Evolutionary conservation across 2,797 vertebrate genomes (phyloP).

Genomic region (Arctocebus calabarensis): DNA sequence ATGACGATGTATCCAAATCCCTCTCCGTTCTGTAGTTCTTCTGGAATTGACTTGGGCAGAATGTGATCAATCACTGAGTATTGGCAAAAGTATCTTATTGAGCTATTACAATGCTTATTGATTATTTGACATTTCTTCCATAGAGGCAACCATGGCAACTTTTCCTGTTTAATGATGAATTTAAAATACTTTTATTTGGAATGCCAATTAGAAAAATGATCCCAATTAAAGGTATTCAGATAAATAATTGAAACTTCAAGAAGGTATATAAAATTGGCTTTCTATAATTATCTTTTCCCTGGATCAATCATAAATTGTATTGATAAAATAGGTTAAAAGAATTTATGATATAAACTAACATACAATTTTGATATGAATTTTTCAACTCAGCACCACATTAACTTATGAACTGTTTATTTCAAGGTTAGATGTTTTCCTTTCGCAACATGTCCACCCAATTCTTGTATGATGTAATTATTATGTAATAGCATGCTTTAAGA

Average conservation of each 20-base stretch:
- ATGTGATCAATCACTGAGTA: constrained; percentile 75
- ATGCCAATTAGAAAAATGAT: neutral
- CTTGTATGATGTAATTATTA: neutral
- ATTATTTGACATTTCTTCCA: neutral
- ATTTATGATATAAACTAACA: neutral
- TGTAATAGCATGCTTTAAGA: neutral
- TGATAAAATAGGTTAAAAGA: neutral
- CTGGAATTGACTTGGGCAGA: constrained; percentile 90
- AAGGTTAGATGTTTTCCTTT: neutral
- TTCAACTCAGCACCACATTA: neutral
- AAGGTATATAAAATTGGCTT: neutral
- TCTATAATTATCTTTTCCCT: neutral
- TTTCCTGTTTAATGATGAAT: neutral
- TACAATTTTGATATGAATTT: neutral
- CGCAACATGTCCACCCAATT: neutral
- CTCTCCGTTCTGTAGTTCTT: constrained; percentile 94
- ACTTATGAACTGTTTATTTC: constrained; percentile 27
- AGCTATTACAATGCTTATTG: neutral
- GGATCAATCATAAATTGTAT: neutral
- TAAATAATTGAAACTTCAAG: neutral
- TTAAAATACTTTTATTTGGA: neutral
- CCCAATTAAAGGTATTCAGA: neutral
- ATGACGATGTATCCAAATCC: constrained; percentile 93
- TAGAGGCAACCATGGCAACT: neutral
- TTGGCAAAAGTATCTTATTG: constrained; percentile 46